Evolutionary conservation across 2,797 vertebrate genomes (phyloP).

Genomic region (Ara ararauna): DNA sequence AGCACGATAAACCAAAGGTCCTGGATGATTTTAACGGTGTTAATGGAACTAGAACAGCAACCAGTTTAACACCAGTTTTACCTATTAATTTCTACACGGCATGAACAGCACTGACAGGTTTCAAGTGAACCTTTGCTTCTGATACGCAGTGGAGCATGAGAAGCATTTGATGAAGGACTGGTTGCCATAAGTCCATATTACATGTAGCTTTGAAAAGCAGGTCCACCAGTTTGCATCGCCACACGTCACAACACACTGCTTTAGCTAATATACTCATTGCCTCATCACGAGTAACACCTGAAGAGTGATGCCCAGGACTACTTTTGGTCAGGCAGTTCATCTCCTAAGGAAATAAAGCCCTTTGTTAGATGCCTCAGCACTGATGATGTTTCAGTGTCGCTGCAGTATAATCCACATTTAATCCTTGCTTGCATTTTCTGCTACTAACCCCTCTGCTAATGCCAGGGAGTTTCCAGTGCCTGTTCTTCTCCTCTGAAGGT

Average conservation of each 20-base stretch:
- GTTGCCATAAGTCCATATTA: background rate
- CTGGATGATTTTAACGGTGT: background rate
- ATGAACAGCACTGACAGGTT: background rate
- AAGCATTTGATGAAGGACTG: background rate
- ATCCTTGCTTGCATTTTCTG: slow-evolving; percentile 31
- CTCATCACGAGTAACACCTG: background rate
- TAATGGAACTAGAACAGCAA: background rate
- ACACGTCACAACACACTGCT: background rate
- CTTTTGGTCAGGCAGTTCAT: background rate
- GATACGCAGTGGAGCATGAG: background rate
- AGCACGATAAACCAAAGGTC: background rate
- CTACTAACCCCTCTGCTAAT: background rate
- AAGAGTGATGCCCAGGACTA: background rate
- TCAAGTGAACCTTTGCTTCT: background rate
- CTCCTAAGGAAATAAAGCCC: background rate
- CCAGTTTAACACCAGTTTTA: background rate
- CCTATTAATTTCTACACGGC: background rate
- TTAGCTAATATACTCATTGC: background rate
- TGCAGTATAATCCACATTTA: slow-evolving; percentile 16
- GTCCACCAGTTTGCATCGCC: background rate
- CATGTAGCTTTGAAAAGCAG: background rate
- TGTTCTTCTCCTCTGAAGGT: background rate
- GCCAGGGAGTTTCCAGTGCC: background rate
- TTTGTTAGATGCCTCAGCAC: background rate
- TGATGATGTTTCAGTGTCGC: background rate